Percentiles rank a stretch among this genome's conserved stretches.
Conservation (phyloP, 1,140 invertebrate species). For the Gonioctena quinquepunctata region DNA sequence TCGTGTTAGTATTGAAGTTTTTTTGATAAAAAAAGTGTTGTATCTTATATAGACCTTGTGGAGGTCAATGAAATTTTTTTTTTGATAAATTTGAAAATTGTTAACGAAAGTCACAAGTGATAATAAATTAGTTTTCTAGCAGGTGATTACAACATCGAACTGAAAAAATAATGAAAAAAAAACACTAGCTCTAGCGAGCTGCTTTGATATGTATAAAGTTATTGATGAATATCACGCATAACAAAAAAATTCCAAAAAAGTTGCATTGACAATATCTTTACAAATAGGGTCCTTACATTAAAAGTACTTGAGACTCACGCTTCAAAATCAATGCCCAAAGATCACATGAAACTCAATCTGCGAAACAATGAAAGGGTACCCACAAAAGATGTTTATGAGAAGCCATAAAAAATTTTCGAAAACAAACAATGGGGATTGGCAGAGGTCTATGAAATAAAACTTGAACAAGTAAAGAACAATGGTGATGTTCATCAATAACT, state of each 20-base stretch:
- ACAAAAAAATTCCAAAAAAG: not conserved
- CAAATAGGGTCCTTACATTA: not conserved
- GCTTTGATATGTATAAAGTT: not conserved
- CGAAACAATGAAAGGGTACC: not conserved
- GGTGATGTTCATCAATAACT: no score
- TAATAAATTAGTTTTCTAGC: no score
- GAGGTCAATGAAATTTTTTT: no score
- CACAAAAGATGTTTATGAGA: not conserved
- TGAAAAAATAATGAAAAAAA: not conserved
- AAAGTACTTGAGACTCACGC: not conserved
- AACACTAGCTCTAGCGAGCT: not conserved
- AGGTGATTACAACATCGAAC: no score
- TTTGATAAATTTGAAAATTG: no score
- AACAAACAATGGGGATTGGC: not conserved
- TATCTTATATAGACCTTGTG: no score
- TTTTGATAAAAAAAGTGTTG: no score
- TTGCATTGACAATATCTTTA: not conserved
- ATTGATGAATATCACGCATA: not conserved
- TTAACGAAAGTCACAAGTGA: no score
- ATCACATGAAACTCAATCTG: not conserved
- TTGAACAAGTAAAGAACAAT: not conserved
- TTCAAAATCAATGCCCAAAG: not conserved
- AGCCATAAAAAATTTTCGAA: not conserved
- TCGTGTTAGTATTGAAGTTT: no score
- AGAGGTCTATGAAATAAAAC: no score